phyloP scores from a whole-genome alignment of 2,888 invertebrate genomes.

The Malthinus flaveolus region DNA sequence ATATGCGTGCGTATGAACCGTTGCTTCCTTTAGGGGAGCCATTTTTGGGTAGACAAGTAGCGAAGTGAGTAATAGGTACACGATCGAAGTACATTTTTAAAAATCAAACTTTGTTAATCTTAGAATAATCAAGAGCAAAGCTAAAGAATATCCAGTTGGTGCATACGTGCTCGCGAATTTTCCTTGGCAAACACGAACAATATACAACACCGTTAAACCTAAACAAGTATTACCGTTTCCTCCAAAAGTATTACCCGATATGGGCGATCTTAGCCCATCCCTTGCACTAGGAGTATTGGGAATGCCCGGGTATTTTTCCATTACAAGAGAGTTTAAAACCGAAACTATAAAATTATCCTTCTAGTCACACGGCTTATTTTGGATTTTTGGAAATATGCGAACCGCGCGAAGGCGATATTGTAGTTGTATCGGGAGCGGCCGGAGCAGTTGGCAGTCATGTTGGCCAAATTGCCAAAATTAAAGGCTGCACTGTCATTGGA shows the following conservation, averaged over 20 bases:
- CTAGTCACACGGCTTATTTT: constrained; percentile 74
- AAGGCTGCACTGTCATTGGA: constrained; percentile 71
- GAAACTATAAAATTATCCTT: neutral
- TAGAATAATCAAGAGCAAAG: constrained; percentile 71
- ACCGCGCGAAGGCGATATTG: constrained; percentile 72
- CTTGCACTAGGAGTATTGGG: constrained; percentile 67
- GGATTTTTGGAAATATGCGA: constrained; percentile 72
- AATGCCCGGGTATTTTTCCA: constrained; percentile 65
- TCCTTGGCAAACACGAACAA: constrained; percentile 71
- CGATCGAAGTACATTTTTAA: neutral
- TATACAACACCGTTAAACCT: constrained; percentile 55
- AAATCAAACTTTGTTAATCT: constrained; percentile 20
- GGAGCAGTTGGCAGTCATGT: constrained; percentile 79
- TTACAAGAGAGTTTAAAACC: neutral
- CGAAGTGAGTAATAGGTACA: constrained; percentile 66
- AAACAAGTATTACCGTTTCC: neutral
- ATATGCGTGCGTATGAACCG: constrained; percentile 65
- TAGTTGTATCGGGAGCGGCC: constrained; percentile 76
- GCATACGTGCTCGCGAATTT: constrained; percentile 63
- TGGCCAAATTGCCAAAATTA: constrained; percentile 77
- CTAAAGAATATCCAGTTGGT: constrained; percentile 67
- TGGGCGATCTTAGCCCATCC: constrained; percentile 63
- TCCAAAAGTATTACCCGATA: constrained; percentile 57
- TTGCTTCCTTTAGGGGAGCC: constrained; percentile 60
- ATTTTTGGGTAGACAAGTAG: constrained; percentile 74